These are phyloP conservation scores for Callyntrura guangdongensis DNA, from an alignment of 2,888 invertebrate species.

Conservation along the genomic window DNA sequence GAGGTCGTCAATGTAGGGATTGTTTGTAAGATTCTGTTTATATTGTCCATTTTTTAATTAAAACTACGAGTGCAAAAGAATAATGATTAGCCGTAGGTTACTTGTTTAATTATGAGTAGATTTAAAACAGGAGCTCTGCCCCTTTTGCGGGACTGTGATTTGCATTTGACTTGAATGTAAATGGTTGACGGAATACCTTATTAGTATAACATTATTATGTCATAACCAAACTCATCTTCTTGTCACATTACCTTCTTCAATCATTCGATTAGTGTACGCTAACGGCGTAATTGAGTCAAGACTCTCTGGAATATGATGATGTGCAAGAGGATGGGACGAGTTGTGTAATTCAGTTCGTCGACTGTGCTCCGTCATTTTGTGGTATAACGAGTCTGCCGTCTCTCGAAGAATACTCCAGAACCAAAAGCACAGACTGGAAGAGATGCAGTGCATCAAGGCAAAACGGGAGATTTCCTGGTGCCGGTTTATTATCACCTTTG, in stretches of 20 bases:
- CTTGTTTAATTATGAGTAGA: slow-evolving; percentile 28
- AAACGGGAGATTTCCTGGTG: slow-evolving; percentile 89
- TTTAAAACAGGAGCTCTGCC: neutral
- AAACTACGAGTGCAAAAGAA: slow-evolving; percentile 32
- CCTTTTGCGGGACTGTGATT: neutral
- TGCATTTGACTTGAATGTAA: too few relatives aligned
- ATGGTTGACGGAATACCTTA: neutral
- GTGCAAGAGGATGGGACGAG: slow-evolving; percentile 73
- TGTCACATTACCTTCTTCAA: slow-evolving; percentile 72
- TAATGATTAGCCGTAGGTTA: slow-evolving; percentile 20
- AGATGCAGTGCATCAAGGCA: slow-evolving; percentile 93
- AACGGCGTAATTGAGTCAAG: slow-evolving; percentile 78
- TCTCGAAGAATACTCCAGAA: slow-evolving; percentile 92
- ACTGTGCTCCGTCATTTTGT: slow-evolving; percentile 84
- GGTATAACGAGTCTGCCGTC: slow-evolving; percentile 89
- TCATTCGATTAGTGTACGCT: slow-evolving; percentile 78
- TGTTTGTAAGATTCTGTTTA: too few relatives aligned
- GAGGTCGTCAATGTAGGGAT: too few relatives aligned
- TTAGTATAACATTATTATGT: neutral
- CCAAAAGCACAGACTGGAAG: slow-evolving; percentile 93
- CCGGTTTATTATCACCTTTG: slow-evolving; percentile 89
- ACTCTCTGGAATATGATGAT: slow-evolving; percentile 76
- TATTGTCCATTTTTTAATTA: slow-evolving; percentile 30
- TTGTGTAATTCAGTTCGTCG: slow-evolving; percentile 73
- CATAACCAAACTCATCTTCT: too few relatives aligned